phyloP scores from a whole-genome alignment of 2,888 invertebrate species.

The Eristalinus sepulchralis region DNA sequence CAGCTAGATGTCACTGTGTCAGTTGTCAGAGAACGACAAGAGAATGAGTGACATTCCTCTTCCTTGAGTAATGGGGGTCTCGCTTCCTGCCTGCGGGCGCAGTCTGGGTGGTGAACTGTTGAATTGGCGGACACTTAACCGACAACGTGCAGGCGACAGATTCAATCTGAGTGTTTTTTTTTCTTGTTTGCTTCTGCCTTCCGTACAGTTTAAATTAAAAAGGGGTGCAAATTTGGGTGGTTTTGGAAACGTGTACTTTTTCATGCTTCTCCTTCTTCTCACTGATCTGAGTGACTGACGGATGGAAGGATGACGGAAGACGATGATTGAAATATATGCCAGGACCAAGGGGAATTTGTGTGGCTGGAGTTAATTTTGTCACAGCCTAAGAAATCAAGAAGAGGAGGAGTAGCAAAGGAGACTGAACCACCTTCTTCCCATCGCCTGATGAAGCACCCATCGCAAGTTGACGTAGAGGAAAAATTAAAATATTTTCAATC shows the following conservation, averaged over 20 bases:
- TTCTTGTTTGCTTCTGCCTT: background rate
- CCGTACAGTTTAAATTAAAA: background rate
- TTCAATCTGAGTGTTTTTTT: background rate
- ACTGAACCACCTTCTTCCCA: too few relatives aligned
- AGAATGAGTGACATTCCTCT: background rate
- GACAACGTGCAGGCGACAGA: background rate
- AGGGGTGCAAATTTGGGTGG: background rate
- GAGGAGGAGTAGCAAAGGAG: too few relatives aligned
- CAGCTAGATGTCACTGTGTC: background rate
- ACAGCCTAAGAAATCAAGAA: too few relatives aligned
- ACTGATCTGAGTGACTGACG: background rate
- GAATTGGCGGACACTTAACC: background rate
- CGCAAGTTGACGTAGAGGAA: too few relatives aligned
- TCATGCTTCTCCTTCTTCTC: background rate
- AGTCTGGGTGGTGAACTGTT: background rate
- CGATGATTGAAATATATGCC: background rate
- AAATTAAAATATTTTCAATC: too few relatives aligned
- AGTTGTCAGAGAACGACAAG: background rate
- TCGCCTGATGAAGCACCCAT: too few relatives aligned
- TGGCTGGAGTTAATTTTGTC: too few relatives aligned
- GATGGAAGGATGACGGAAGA: background rate
- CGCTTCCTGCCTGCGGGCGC: background rate
- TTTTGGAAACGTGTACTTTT: background rate
- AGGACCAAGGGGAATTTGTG: too few relatives aligned
- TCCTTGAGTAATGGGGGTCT: background rate